Evolutionary conservation across 2,113 vertebrate species (phyloP).

Genomic region (Eubucco bourcierii): DNA sequence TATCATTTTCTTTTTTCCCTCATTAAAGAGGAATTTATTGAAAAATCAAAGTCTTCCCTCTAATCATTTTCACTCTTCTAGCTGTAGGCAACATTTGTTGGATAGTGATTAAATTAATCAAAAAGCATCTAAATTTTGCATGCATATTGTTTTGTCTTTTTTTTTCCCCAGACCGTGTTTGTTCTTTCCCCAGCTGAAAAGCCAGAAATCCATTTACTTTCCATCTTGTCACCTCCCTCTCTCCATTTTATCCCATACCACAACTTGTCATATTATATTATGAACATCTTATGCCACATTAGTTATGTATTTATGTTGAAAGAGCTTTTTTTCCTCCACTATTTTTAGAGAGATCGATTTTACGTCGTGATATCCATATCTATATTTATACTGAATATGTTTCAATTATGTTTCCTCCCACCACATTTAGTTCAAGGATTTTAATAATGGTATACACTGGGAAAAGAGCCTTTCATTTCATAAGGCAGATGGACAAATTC

Average conservation of each 20-base stretch:
- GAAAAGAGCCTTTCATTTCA: background rate
- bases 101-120: conserved; percentile 54
- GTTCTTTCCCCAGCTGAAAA: conserved; percentile 12
- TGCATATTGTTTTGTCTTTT: conserved; percentile 47
- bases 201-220: conserved; percentile 33
- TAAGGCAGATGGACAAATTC: background rate
- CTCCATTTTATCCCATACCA: conserved; percentile 33
- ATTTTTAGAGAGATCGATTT: conserved; percentile 40
- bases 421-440: conserved; percentile 8
- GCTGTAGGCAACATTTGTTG: conserved; percentile 51
- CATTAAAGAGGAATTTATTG: conserved; percentile 20
- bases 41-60: conserved; percentile 51
- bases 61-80: conserved; percentile 29
- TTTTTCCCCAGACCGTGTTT: conserved; percentile 37
- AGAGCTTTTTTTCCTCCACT: background rate
- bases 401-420: background rate
- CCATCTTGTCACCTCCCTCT: conserved; percentile 3
- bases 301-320: background rate
- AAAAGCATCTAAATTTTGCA: conserved; percentile 40
- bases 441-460: background rate
- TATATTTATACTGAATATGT: conserved; percentile 3
- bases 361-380: background rate
- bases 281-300: conserved; percentile 23
- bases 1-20: conserved; percentile 18
- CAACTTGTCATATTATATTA: conserved; percentile 39